Percentiles rank a stretch among this genome's conserved stretches.
phyloP scores from a whole-genome alignment of 2,888 invertebrate genomes.

The Gibbula magus region DNA sequence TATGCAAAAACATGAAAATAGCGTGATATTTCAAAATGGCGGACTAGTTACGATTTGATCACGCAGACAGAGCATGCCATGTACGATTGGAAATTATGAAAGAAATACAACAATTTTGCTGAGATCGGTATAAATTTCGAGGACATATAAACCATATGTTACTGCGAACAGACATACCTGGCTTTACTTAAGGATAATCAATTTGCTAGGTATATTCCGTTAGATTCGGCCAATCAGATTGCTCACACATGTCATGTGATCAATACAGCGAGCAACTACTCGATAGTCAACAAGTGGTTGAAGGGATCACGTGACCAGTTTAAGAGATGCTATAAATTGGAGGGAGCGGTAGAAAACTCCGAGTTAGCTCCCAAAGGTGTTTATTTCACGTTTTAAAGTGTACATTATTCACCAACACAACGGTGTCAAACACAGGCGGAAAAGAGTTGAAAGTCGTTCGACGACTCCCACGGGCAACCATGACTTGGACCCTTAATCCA shows the following conservation, averaged over 20 bases:
- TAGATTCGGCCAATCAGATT: not conserved
- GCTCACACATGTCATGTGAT: not conserved
- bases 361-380: no score
- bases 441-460: not conserved
- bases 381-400: no score
- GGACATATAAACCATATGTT: not conserved
- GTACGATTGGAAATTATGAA: not conserved
- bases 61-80: not conserved
- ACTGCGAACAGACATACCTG: not conserved
- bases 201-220: not conserved
- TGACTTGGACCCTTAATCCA: not conserved
- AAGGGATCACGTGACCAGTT: not conserved
- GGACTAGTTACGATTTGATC: not conserved
- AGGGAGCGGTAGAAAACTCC: not conserved
- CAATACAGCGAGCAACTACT: not conserved
- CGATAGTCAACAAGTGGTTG: not conserved
- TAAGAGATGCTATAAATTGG: not conserved
- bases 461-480: not conserved
- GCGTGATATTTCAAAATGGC: no score
- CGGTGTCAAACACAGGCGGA: no score
- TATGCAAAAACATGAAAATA: no score
- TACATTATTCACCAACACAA: no score
- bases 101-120: not conserved
- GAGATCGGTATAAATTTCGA: conserved; percentile 1
- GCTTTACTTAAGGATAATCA: not conserved